Percentiles rank a stretch among this genome's conserved stretches.
These are phyloP conservation scores for Ceratina australensis DNA, from an alignment of 1,140 invertebrate species.

Conservation along the genomic window DNA sequence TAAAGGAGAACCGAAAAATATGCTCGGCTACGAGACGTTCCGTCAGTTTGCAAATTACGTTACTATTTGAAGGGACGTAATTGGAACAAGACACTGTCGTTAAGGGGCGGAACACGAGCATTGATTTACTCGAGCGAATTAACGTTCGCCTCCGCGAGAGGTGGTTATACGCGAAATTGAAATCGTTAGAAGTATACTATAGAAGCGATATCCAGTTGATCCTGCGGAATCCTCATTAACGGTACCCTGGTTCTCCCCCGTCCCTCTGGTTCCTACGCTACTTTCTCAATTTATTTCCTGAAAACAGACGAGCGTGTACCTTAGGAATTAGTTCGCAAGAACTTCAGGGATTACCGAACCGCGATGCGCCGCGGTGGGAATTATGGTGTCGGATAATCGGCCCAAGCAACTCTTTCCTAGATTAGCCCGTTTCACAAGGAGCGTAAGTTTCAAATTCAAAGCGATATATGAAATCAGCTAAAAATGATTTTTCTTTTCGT, in stretches of 20 bases:
- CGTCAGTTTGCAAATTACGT: neutral
- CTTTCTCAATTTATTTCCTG: neutral
- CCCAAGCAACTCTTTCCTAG: no score
- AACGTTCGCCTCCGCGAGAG: neutral
- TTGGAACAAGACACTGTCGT: slow-evolving; percentile 42
- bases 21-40: no score
- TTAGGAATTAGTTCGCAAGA: no score
- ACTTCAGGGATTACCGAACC: no score
- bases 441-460: no score
- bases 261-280: no score
- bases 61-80: slow-evolving; percentile 17
- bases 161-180: neutral
- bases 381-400: no score
- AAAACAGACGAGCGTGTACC: neutral
- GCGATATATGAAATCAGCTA: no score
- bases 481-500: no score
- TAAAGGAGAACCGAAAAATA: no score
- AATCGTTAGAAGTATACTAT: slow-evolving; percentile 38
- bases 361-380: no score
- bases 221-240: slow-evolving; percentile 44
- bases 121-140: slow-evolving; percentile 42
- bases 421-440: no score
- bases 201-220: neutral
- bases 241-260: neutral
- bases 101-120: neutral